A percentile compares a stretch with the other conserved stretches of the same genome.
Conservation (phyloP, 2,888 invertebrate genomes). For the Troides aeacus region DNA sequence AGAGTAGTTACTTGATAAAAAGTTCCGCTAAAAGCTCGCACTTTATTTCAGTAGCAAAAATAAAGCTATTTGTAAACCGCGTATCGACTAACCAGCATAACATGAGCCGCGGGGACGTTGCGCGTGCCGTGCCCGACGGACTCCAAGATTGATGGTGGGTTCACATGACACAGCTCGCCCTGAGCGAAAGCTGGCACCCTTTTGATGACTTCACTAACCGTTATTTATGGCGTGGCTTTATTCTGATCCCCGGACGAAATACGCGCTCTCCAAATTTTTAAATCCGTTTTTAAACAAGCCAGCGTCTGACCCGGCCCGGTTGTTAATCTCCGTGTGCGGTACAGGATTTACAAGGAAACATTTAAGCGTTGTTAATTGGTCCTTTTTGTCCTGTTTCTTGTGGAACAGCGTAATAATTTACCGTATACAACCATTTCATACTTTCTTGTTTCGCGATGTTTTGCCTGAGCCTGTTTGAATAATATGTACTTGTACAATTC, state of each 20-base stretch:
- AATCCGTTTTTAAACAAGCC: slow-evolving; percentile 53
- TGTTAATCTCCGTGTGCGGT: slow-evolving; percentile 26
- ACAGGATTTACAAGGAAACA: slow-evolving; percentile 26
- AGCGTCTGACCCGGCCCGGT: slow-evolving; percentile 31
- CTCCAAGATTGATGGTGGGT: slow-evolving; percentile 74
- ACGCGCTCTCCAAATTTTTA: slow-evolving; percentile 41
- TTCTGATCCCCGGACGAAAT: slow-evolving; percentile 52
- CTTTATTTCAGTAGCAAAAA: slow-evolving; percentile 17
- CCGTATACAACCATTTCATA: neutral
- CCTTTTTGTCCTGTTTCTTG: slow-evolving; percentile 23
- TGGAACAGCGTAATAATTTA: slow-evolving; percentile 5
- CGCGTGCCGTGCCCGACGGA: slow-evolving; percentile 49
- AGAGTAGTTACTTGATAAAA: slow-evolving; percentile 7
- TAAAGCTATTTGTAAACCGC: slow-evolving; percentile 25
- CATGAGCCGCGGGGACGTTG: slow-evolving; percentile 36
- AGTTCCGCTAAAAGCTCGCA: slow-evolving; percentile 10
- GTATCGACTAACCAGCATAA: slow-evolving; percentile 14
- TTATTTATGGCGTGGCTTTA: slow-evolving; percentile 72
- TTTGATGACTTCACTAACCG: slow-evolving; percentile 78
- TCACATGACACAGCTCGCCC: slow-evolving; percentile 72
- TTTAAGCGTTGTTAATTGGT: slow-evolving; percentile 27
- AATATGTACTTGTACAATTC: too few species aligned
- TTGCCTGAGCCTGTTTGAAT: too few species aligned
- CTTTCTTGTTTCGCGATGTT: too few species aligned
- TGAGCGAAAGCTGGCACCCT: slow-evolving; percentile 67